Percentiles rank a stretch among this genome's conserved stretches.
Evolutionary conservation across 2,888 invertebrate species (phyloP).

Genomic region (Leuctra nigra): DNA sequence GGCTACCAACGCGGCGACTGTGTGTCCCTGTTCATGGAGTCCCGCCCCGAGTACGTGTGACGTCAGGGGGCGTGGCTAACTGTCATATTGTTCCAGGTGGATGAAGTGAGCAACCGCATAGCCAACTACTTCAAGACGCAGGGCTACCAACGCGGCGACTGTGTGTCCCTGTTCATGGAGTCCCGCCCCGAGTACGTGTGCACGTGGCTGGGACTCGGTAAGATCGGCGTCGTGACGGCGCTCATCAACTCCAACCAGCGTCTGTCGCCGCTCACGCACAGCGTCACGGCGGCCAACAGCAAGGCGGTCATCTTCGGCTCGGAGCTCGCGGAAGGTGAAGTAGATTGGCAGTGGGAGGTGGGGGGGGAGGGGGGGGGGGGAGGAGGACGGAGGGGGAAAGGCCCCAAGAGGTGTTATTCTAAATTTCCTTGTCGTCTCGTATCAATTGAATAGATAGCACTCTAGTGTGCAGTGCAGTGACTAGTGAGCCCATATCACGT

Average conservation of each 20-base stretch:
- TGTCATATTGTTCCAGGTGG: constrained; percentile 45
- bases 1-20: too few relatives aligned
- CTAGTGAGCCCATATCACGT: too few relatives aligned
- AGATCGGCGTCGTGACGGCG: constrained; percentile 45
- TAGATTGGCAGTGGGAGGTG: too few relatives aligned
- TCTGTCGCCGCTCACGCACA: constrained; percentile 47
- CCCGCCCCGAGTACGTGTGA: too few relatives aligned
- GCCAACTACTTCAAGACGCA: constrained; percentile 50
- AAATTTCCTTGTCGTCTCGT: too few relatives aligned
- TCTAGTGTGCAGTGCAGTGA: too few relatives aligned
- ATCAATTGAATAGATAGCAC: too few relatives aligned
- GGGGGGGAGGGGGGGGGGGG: too few relatives aligned
- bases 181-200: constrained; percentile 51
- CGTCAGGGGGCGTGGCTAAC: too few relatives aligned
- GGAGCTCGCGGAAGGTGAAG: constrained; percentile 41
- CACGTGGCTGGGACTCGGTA: constrained; percentile 54
- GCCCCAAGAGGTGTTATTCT: too few relatives aligned
- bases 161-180: constrained; percentile 53
- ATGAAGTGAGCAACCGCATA: constrained; percentile 52
- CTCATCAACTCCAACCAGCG: constrained; percentile 54
- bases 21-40: too few relatives aligned
- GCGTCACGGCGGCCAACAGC: constrained; percentile 45
- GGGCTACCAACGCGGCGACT: constrained; percentile 44
- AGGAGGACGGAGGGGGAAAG: too few relatives aligned
- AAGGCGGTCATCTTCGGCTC: constrained; percentile 46